Evolutionary conservation across 2,113 vertebrate genomes (phyloP).

Genomic region (Syrmaticus mikado): DNA sequence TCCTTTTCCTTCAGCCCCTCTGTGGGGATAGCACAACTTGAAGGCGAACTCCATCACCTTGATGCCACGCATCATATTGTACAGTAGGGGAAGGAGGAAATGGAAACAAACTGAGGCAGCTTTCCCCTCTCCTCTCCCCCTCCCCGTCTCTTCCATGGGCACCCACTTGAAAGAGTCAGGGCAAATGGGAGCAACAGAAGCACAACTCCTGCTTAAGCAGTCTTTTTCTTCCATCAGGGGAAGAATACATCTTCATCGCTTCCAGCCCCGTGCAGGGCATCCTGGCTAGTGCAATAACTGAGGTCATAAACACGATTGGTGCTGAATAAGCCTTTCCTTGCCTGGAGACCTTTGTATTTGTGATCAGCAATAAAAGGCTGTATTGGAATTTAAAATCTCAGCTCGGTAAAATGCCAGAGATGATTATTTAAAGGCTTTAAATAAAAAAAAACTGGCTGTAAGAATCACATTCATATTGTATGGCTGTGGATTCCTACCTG

Average conservation of each 20-base stretch:
- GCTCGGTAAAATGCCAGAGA: constrained; percentile 48
- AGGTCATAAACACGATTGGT: not conserved
- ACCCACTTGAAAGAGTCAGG: not conserved
- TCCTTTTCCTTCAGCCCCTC: not conserved
- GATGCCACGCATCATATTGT: not conserved
- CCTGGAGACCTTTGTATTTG: constrained; percentile 32
- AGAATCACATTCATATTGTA: constrained; percentile 11
- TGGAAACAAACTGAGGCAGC: accelerated
- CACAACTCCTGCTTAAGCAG: not conserved
- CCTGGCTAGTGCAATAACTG: not conserved
- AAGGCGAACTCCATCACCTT: not conserved
- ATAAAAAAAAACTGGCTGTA: not conserved
- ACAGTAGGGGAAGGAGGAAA: not conserved
- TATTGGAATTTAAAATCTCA: constrained; percentile 26
- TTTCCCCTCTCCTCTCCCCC: not conserved
- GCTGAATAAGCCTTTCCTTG: constrained; percentile 43
- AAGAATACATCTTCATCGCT: not conserved
- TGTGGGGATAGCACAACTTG: not conserved
- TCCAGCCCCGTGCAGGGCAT: not conserved
- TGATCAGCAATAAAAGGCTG: constrained; percentile 50
- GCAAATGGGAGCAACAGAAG: not conserved
- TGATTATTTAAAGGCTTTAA: constrained; percentile 56
- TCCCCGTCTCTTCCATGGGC: not conserved
- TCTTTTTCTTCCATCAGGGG: not conserved
- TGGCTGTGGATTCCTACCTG: not conserved